Evolutionary conservation across 2,888 invertebrate species (phyloP), one percentile per base, ranked within the genome.

Genomic region (Macrophya annulata): DNA sequence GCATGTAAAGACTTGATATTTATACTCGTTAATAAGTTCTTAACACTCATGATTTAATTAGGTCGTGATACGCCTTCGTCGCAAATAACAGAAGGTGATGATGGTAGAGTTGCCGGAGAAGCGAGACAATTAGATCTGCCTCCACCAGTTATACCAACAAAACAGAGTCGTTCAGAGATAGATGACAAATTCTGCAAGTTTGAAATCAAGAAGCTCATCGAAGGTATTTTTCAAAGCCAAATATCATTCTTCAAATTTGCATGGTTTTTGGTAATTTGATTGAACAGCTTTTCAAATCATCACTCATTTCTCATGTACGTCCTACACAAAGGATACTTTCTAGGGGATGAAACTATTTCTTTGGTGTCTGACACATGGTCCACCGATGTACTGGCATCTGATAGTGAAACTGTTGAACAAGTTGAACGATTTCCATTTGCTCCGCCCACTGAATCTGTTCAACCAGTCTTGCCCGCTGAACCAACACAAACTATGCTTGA

Each of bases 121-220:
- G 91, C 89, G 43, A 90, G 93, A 43, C 93, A 92, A 79, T 88
- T 92, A 85, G 93, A 94, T 90, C 87, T 93, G 84, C 92, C 93
- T 1, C 91, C 93, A 21, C 92, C 93, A 0, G 93, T 93, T 45
- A 94, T 93, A 86, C 93, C 94, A 79, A 93, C 94, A 87, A 98
- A 98, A 91, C 97, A 98, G 93, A 97, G 98, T 48, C 95, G 98
- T 4, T 98, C 98, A 85, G 99, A 99, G 90, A 98, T 99, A 86
- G 99, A 99, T 90, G 99, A 99, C 90, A 98, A 99, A 93, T 99
- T 99, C 95, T 99, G 99, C 93, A 99, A 99, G 94, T 99, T 99
- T 93, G 99, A 99, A 93, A 98, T 99, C 55, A 98, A 97, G 93
- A 95, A 95, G 85, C 91, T 95, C 59, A 94, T 95, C 87, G 95